These are phyloP conservation scores for Brachionus paranguensis DNA, from an alignment of 1,140 invertebrate genomes.

Conservation along the genomic window DNA sequence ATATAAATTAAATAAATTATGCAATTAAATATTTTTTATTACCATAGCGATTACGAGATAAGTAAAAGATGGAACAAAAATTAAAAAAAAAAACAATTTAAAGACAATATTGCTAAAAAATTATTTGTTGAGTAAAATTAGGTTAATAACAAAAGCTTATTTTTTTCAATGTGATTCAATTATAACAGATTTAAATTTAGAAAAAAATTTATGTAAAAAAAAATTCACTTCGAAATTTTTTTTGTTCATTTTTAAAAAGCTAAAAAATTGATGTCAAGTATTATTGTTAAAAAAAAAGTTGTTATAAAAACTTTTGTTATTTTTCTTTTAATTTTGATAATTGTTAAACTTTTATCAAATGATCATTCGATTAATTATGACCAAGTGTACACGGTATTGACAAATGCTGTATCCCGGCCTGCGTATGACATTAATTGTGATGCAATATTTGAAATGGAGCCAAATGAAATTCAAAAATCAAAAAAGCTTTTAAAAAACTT, in stretches of 20 bases:
- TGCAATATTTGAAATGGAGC: slow-evolving; percentile 35
- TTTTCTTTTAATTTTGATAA: not conserved
- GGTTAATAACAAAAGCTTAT: not conserved
- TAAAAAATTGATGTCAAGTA: not conserved
- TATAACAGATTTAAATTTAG: not conserved
- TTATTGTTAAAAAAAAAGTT: not conserved
- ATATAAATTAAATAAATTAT: not conserved
- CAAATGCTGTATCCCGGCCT: not conserved
- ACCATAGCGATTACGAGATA: not conserved
- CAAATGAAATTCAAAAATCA: slow-evolving; percentile 7
- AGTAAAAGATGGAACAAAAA: not conserved
- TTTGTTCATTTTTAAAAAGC: not conserved
- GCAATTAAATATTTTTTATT: not conserved
- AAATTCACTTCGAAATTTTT: not conserved
- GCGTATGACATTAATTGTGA: slow-evolving; percentile 8
- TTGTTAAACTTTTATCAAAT: not conserved
- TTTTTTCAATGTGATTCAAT: not conserved
- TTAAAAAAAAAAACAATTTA: not conserved
- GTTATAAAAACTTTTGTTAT: not conserved
- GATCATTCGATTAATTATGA: not conserved
- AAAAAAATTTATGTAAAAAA: not conserved
- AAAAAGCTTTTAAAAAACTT: not conserved
- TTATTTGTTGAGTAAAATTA: not conserved
- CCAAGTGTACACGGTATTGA: not conserved
- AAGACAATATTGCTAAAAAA: not conserved